Evolutionary conservation across 1,140 invertebrate genomes (phyloP), one percentile per base, ranked within the genome.

Genomic region (Ectropis grisescens): DNA sequence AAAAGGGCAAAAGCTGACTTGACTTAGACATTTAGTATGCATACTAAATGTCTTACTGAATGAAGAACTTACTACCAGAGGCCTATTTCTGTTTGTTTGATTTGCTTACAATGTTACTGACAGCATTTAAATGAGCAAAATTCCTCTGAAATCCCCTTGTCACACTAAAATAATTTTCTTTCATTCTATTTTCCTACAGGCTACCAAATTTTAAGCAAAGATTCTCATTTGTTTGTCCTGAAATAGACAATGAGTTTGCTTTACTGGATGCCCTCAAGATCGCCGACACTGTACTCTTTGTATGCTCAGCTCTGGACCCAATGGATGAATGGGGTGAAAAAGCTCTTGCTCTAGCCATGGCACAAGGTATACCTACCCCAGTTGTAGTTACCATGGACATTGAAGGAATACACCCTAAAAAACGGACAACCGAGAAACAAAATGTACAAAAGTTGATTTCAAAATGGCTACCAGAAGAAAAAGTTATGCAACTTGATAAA

Each of bases 221-320:
- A 10, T 94, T 93, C 68, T 88, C 91, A 1, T 89, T 97, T 48
- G 69, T 95, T 19, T 82, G 87, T 8, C 90, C 94, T 24, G 85
- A 89, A 31, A 65, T 84, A 27, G 83, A 85, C 23, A 89, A 96
- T 82, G 81, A 94, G 22, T 86, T 93, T 58, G 86, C 87, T 29
- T 82, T 90, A 1, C 70, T 98, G 29, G 96, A 98, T 86, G 85
- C 89, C 27, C 80, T 91, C 0, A 98, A 97, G 86, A 86, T 94
- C 13, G 90, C 91, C 25, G 94, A 96, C 62, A 92, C 90, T 9
- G 85, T 93, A 9, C 38, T 97, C 11, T 89, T 95, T 68, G 56
- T 96, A 2, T 84, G 89, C 54, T 90, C 89, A 13, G 87, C 89
- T 6, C 64, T 85, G 14, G 82, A 75, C 58, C 70, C 89, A 15